These are phyloP conservation scores for Ophioderma brevispina DNA, from an alignment of 35 echinoderm and acorn worm genomes.

Conservation along the genomic window DNA sequence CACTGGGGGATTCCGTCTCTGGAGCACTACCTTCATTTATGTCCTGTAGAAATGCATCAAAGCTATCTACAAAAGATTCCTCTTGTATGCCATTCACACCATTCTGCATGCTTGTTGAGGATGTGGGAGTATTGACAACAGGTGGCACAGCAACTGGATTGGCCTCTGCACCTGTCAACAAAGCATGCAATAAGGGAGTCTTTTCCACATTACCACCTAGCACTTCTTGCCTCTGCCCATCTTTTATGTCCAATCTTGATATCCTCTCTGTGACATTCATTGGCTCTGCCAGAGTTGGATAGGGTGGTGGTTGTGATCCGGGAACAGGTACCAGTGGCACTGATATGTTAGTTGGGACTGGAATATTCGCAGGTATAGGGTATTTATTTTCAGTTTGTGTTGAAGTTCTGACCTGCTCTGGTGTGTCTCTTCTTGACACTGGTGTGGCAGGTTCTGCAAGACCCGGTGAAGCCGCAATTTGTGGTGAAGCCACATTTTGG, in stretches of 20 bases:
- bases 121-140: not conserved
- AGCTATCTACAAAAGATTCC: conserved; percentile 32
- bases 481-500: not conserved
- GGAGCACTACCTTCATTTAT: not conserved
- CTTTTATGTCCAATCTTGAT: conserved; percentile 92
- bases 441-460: not conserved
- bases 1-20: not conserved
- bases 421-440: not conserved
- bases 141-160: conserved; percentile 28
- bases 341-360: not conserved
- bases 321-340: not conserved
- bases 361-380: not conserved
- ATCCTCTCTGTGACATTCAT: conserved; percentile 88
- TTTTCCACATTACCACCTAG: not conserved
- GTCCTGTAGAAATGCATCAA: conserved; percentile 43
- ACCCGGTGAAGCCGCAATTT: not conserved
- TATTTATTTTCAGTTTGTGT: not conserved
- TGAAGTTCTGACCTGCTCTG: not conserved
- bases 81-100: conserved; percentile 31
- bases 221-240: conserved; percentile 5
- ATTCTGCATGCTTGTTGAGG: conserved; percentile 13
- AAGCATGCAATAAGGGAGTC: conserved; percentile 74
- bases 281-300: not conserved
- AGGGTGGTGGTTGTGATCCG: not conserved
- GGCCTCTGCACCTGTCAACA: conserved; percentile 58